These are phyloP conservation scores for Cotesia typhae DNA, from an alignment of 1,140 invertebrate species.

Conservation along the genomic window DNA sequence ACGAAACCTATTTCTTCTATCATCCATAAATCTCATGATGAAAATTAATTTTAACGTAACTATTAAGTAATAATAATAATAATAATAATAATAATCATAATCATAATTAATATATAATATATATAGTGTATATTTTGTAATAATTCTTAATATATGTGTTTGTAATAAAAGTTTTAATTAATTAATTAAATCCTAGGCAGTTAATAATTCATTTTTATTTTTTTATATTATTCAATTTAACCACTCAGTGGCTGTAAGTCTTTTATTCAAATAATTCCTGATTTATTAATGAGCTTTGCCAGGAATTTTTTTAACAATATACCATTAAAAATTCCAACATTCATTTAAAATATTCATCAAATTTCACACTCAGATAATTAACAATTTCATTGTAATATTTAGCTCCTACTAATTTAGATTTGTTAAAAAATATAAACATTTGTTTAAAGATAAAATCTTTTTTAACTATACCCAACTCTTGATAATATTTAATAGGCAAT, in stretches of 20 bases:
- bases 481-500: slow-evolving; percentile 49
- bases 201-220: slow-evolving; percentile 18
- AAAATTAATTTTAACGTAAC: slow-evolving; percentile 11
- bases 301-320: background rate
- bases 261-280: slow-evolving; percentile 4
- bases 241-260: background rate
- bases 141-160: slow-evolving; percentile 12
- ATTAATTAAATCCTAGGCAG: slow-evolving; percentile 5
- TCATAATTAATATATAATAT: background rate
- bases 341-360: slow-evolving; percentile 14
- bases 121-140: slow-evolving; percentile 11
- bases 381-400: slow-evolving; percentile 45
- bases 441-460: slow-evolving; percentile 37
- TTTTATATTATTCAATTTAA: too few relatives aligned
- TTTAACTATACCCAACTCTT: slow-evolving; percentile 40
- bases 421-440: slow-evolving; percentile 36
- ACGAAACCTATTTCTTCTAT: slow-evolving; percentile 25
- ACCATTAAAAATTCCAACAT: background rate
- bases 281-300: background rate
- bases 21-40: slow-evolving; percentile 26
- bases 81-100: background rate
- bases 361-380: background rate
- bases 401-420: slow-evolving; percentile 36
- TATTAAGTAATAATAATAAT: background rate
- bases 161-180: slow-evolving; percentile 21